Percentiles rank a stretch among this genome's conserved stretches.
phyloP scores from a whole-genome alignment of 2,797 vertebrate species.

The Sphenopsis melanotis region DNA sequence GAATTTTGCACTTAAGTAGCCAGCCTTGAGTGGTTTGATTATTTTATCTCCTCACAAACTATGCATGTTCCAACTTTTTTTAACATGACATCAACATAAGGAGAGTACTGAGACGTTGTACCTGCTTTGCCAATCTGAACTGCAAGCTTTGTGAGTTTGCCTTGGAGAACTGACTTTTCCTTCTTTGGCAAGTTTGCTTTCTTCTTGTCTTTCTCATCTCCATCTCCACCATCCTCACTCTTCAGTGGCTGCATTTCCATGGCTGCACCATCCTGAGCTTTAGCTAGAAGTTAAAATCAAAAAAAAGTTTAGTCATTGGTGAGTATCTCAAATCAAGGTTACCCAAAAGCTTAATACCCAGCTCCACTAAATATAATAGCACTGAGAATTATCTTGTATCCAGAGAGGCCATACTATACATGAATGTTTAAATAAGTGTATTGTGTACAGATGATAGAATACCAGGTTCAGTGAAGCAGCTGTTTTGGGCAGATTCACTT shows the following conservation, averaged over 20 bases:
- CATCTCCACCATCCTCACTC: slow-evolving; percentile 90
- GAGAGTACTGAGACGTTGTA: slow-evolving; percentile 46
- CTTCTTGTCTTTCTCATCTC: slow-evolving; percentile 89
- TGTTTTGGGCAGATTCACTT: background rate
- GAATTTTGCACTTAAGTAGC: background rate
- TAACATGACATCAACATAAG: background rate
- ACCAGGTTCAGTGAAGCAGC: background rate
- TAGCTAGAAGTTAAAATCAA: slow-evolving; percentile 76
- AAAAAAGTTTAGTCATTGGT: background rate
- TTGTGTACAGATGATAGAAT: background rate
- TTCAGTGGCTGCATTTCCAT: slow-evolving; percentile 99
- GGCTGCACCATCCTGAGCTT: slow-evolving; percentile 97
- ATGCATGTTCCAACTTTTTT: background rate
- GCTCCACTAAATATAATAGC: background rate
- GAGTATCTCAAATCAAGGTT: background rate
- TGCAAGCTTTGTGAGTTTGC: slow-evolving; percentile 96
- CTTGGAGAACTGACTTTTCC: slow-evolving; percentile 98
- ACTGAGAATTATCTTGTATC: background rate
- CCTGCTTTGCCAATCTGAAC: slow-evolving; percentile 99
- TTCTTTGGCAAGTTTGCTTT: slow-evolving; percentile 94
- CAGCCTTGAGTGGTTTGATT: background rate
- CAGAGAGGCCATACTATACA: background rate
- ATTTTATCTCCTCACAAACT: background rate
- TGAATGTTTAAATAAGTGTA: background rate
- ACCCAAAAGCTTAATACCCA: background rate